A percentile compares a stretch with the other conserved stretches of the same genome.
phyloP scores from a whole-genome alignment of 2,113 vertebrate species.

The Balaenoptera acutorostrata region DNA sequence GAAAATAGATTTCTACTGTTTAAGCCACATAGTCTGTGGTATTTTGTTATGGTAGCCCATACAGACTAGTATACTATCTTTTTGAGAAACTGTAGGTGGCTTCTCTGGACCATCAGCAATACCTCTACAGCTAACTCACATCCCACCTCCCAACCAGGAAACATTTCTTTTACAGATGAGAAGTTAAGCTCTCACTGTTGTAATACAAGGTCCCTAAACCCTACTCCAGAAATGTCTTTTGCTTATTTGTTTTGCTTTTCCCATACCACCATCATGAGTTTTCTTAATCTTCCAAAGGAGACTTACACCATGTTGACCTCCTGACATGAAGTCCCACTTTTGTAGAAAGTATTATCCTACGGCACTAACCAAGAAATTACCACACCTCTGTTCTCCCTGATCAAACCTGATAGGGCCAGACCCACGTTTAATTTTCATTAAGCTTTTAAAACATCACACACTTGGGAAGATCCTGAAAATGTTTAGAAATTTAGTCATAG shows the following conservation, averaged over 20 bases:
- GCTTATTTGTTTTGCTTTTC: not conserved
- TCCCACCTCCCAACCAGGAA: not conserved
- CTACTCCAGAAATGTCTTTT: not conserved
- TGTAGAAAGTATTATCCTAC: not conserved
- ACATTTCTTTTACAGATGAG: not conserved
- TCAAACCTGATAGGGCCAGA: not conserved
- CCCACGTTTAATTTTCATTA: not conserved
- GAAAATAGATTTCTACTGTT: not conserved
- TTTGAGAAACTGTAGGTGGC: not conserved
- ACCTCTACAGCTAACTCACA: constrained; percentile 4
- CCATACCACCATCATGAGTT: not conserved
- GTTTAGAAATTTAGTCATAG: not conserved
- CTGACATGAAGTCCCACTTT: not conserved
- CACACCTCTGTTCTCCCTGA: not conserved
- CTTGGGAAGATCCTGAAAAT: not conserved
- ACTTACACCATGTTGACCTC: not conserved
- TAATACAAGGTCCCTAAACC: not conserved
- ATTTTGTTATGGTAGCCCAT: not conserved
- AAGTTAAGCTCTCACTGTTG: not conserved
- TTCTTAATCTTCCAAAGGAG: constrained; percentile 8
- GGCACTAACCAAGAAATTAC: not conserved
- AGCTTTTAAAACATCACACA: not conserved
- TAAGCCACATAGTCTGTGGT: not conserved
- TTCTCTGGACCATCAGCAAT: constrained; percentile 12
- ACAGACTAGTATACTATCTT: not conserved